Evolutionary conservation across 2,797 vertebrate genomes (phyloP).

Genomic region (Tragopan temminckii): DNA sequence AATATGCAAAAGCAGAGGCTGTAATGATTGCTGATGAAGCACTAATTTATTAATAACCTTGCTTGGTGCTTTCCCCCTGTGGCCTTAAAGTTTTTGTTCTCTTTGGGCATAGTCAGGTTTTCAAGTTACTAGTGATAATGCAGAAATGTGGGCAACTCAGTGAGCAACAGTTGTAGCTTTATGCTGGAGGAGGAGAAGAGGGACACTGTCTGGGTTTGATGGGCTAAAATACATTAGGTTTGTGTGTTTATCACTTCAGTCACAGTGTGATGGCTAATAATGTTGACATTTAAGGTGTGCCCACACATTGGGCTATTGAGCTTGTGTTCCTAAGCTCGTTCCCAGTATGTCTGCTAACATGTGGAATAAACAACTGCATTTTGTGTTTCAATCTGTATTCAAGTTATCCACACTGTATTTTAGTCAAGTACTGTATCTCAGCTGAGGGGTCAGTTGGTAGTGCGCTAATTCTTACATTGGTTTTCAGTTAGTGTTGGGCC

Average conservation of each 20-base stretch:
- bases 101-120: neutral
- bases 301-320: neutral
- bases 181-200: constrained; percentile 15
- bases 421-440: neutral
- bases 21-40: neutral
- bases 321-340: neutral
- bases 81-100: neutral
- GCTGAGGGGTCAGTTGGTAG: neutral
- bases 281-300: constrained; percentile 7
- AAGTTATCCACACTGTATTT: neutral
- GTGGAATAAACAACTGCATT: constrained; percentile 24
- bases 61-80: neutral
- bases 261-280: constrained; percentile 1
- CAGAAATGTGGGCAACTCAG: constrained; percentile 16
- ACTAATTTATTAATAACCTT: neutral
- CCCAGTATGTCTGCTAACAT: neutral
- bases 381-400: neutral
- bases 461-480: neutral
- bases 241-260: constrained; percentile 1
- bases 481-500: neutral
- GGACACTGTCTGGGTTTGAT: neutral
- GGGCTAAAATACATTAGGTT: neutral
- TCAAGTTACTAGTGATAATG: neutral
- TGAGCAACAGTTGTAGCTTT: constrained; percentile 20
- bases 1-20: neutral